phyloP scores from a whole-genome alignment of 1,140 invertebrate species.

The Meloidogyne hapla region DNA sequence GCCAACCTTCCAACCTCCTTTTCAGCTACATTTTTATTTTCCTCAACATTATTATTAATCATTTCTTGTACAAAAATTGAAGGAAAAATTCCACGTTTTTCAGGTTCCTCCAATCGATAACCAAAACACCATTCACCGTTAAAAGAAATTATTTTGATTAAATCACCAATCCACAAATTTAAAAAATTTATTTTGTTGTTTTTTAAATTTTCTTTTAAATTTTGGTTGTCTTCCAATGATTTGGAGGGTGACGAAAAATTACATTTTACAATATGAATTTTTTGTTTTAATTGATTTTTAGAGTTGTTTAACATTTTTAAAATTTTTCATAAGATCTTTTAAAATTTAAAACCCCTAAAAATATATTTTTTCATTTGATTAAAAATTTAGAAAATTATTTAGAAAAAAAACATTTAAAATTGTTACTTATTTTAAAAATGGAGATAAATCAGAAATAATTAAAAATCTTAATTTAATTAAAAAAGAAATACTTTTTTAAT shows the following conservation, averaged over 20 bases:
- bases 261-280: constrained; percentile 8
- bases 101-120: constrained; percentile 14
- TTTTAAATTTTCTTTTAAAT: background rate
- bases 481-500: too few species aligned
- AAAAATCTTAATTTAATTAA: too few species aligned
- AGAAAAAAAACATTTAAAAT: too few species aligned
- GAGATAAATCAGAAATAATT: too few species aligned
- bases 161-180: constrained; percentile 34
- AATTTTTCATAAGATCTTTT: background rate
- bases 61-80: constrained; percentile 15
- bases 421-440: too few species aligned
- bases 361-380: background rate
- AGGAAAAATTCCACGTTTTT: constrained; percentile 21
- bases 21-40: background rate
- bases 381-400: background rate
- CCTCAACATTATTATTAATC: background rate
- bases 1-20: constrained; percentile 29
- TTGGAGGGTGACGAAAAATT: constrained; percentile 7
- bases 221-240: background rate
- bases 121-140: constrained; percentile 45
- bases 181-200: constrained; percentile 4
- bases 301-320: background rate
- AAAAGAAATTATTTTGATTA: constrained; percentile 19
- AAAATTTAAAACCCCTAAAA: background rate
- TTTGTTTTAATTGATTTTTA: background rate